Conservation (phyloP, 2,113 vertebrate genomes). For the Dendrocopos noguchii region DNA sequence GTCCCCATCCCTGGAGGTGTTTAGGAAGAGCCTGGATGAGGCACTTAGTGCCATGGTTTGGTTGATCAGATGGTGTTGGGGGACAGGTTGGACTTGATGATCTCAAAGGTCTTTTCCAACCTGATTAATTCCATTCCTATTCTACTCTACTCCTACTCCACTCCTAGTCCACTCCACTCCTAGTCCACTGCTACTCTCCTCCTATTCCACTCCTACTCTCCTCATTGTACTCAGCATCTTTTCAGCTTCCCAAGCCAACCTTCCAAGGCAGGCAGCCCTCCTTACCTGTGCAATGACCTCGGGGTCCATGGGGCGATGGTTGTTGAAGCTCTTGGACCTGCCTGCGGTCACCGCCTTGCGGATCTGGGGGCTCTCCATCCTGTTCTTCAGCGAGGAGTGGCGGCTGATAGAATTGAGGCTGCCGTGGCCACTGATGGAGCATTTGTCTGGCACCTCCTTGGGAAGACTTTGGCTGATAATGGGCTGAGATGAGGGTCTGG, state of each 20-base stretch:
- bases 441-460: conserved; percentile 91
- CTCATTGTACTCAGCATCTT: not conserved
- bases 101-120: too few species aligned
- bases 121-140: too few species aligned
- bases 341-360: conserved; percentile 88
- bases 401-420: conserved; percentile 95
- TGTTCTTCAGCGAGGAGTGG: conserved; percentile 94
- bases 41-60: too few species aligned
- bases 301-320: conserved; percentile 93
- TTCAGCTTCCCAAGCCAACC: accelerated
- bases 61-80: too few species aligned
- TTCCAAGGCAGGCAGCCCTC: not conserved
- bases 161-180: too few species aligned
- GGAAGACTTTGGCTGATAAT: conserved; percentile 84
- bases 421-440: conserved; percentile 90
- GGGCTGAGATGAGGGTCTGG: conserved; percentile 88
- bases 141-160: too few species aligned
- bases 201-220: too few species aligned
- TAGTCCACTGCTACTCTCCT: too few species aligned
- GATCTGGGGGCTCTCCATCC: conserved; percentile 94
- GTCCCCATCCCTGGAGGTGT: too few species aligned
- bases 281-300: conserved; percentile 92
- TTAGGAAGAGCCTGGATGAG: too few species aligned
- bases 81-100: too few species aligned
- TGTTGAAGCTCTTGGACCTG: conserved; percentile 98